These are phyloP conservation scores for Drosophila setifemur DNA, from an alignment of 1,140 invertebrate species.

Conservation along the genomic window DNA sequence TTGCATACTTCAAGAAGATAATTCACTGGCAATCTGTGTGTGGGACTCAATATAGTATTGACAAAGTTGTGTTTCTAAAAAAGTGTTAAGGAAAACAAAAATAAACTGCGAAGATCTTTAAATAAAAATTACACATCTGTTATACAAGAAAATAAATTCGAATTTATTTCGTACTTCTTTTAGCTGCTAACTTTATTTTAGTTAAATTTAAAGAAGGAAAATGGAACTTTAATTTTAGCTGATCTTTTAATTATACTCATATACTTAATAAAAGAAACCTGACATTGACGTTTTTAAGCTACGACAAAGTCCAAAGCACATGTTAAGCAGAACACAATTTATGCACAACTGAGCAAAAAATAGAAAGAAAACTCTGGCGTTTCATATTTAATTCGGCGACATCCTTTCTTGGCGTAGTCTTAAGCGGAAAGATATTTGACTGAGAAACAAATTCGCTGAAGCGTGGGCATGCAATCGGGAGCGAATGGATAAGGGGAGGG, in stretches of 20 bases:
- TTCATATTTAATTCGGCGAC: slow-evolving; percentile 2
- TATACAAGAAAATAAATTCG: too few relatives aligned
- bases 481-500: neutral
- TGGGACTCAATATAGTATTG: neutral
- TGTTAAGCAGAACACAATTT: slow-evolving; percentile 24
- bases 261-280: too few relatives aligned
- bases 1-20: too few relatives aligned
- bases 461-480: slow-evolving; percentile 7
- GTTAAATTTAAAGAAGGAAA: too few relatives aligned
- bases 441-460: slow-evolving; percentile 21
- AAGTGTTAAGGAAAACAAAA: too few relatives aligned
- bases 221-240: too few relatives aligned
- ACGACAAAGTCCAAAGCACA: neutral
- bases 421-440: slow-evolving; percentile 39
- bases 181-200: too few relatives aligned
- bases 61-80: too few relatives aligned
- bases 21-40: too few relatives aligned
- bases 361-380: slow-evolving; percentile 8
- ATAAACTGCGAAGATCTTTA: too few relatives aligned
- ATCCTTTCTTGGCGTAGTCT: slow-evolving; percentile 22
- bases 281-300: slow-evolving; percentile 1
- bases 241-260: too few relatives aligned
- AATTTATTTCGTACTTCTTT: too few relatives aligned
- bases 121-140: neutral
- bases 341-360: slow-evolving; percentile 6